Base-by-base conservation (phyloP, 2,797 vertebrate species). In the Xiphophorus birchmanni region DNA sequence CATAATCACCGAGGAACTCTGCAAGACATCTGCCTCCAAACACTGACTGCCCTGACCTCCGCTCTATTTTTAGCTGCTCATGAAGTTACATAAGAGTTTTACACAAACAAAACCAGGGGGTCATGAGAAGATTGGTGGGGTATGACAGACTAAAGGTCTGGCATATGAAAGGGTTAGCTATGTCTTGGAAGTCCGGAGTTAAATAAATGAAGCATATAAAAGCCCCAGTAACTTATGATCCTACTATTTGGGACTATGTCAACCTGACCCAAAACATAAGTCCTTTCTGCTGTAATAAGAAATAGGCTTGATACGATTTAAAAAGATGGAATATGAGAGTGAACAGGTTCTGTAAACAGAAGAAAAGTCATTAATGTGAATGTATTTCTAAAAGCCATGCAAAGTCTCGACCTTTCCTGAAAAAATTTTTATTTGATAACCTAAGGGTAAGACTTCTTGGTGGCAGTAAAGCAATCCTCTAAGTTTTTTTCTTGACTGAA, bases 31-130 rank as follows among this genome's bases (percentile, higher is more conserved):
- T 86, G 77, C 84, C 84, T 87, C 83, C 47, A 86, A 91, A 90
- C 87, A 91, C 76, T 85, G 88, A 87, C 90, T 78, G 73, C 71
- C 73, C 69, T 80, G 75, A 89, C 86, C 85, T 82, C 85, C 44
- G 56, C 75, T 67, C 91, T 95, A 93, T 94, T 94, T 94, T 93
- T 91, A 93, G 88, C 50, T 73, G 56, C 82, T 87, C 0, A 44
- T 89, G 77, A 91, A 90, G 91, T 92, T 91, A 90, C 90, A 90
- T 94, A 94, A 94, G 83, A 83, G 88, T 85, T 84, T 84, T 78
- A 78, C 76, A 77, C 86, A 60, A 84, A 93, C 89, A 90, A 87
- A 89, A 82, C 86, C 88, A 74, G 83, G 86, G 91, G 91, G 90
- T 93, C 88, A 85, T 86, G 88, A 84, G 86, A 80, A 86, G 81